Conservation (phyloP, 2,113 vertebrate species). For the Etheostoma spectabile region DNA sequence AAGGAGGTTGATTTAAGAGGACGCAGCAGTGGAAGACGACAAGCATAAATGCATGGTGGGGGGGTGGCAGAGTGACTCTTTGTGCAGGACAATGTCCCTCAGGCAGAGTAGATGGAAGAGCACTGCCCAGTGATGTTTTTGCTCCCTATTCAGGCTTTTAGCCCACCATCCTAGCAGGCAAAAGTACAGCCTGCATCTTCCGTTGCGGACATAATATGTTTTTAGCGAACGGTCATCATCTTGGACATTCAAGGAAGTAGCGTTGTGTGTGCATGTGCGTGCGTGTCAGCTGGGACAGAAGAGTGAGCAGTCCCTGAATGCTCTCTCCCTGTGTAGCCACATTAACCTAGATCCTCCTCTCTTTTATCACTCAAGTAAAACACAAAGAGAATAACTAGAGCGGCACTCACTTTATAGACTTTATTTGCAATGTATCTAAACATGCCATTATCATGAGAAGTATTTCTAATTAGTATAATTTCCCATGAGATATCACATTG, state of each 20-base stretch:
- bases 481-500: slow-evolving; percentile 72
- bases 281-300: slow-evolving; percentile 69
- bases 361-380: slow-evolving; percentile 77
- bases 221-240: slow-evolving; percentile 70
- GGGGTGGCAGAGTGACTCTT: slow-evolving; percentile 74
- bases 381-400: slow-evolving; percentile 78
- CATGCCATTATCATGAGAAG: slow-evolving; percentile 73
- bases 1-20: slow-evolving; percentile 74
- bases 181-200: slow-evolving; percentile 80
- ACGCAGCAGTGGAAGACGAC: slow-evolving; percentile 64
- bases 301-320: slow-evolving; percentile 80
- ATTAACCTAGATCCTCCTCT: slow-evolving; percentile 81
- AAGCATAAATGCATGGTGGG: slow-evolving; percentile 70
- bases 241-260: slow-evolving; percentile 70
- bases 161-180: slow-evolving; percentile 72
- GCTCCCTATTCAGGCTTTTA: slow-evolving; percentile 78
- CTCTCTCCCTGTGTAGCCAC: slow-evolving; percentile 78
- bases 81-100: slow-evolving; percentile 83
- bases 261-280: slow-evolving; percentile 55
- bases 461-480: slow-evolving; percentile 79
- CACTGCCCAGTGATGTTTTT: slow-evolving; percentile 72
- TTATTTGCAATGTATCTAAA: slow-evolving; percentile 82
- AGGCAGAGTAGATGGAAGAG: slow-evolving; percentile 78
- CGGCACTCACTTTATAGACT: slow-evolving; percentile 65
- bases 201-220: slow-evolving; percentile 80